Evolutionary conservation across 2,113 vertebrate genomes (phyloP).

Genomic region (Mastomys natalensis): DNA sequence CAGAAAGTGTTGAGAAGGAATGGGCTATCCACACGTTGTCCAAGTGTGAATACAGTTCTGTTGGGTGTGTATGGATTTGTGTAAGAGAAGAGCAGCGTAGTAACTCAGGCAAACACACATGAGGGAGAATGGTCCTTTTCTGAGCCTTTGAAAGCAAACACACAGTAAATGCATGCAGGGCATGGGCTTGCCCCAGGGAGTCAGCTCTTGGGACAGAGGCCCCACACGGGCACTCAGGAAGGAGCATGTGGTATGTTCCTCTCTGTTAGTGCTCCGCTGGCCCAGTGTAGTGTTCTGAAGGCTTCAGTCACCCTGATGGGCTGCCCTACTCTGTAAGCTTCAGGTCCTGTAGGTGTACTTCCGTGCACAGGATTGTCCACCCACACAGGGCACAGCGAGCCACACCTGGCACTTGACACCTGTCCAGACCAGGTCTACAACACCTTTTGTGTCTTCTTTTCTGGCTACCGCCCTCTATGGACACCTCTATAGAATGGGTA

Average conservation of each 20-base stretch:
- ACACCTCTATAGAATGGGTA: neutral
- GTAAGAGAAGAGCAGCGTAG: neutral
- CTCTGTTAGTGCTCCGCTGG: neutral
- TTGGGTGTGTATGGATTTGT: neutral
- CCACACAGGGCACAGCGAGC: neutral
- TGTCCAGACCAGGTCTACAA: neutral
- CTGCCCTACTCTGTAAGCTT: neutral
- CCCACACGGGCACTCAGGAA: neutral
- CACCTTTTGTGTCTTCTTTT: neutral
- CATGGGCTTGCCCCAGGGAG: neutral
- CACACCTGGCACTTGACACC: neutral
- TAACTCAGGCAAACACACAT: neutral
- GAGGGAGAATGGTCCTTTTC: neutral
- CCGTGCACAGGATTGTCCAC: neutral
- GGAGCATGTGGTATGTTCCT: no score
- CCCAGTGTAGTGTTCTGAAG: neutral
- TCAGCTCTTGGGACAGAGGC: neutral
- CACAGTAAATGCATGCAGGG: fast-evolving
- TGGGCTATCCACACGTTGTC: neutral
- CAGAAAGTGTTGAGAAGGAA: conserved; percentile 34
- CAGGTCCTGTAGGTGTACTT: neutral
- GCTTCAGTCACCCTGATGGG: neutral
- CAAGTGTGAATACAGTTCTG: neutral
- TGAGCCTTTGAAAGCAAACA: neutral
- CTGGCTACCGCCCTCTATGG: neutral